These are phyloP conservation scores for Festucalex cinctus DNA, from an alignment of 2,113 vertebrate genomes.

Conservation along the genomic window DNA sequence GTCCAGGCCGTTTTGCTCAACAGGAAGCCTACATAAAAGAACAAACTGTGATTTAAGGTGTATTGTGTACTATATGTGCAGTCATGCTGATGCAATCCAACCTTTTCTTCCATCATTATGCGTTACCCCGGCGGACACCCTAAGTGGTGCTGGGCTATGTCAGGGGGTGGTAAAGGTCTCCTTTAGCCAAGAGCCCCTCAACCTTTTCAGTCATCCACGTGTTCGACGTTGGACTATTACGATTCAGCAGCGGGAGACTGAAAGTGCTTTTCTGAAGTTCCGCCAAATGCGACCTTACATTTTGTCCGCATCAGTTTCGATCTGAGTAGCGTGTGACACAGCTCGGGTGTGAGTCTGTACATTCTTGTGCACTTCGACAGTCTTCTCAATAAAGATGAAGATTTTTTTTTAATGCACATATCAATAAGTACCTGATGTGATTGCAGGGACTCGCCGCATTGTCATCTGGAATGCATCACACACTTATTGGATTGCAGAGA, in stretches of 20 bases:
- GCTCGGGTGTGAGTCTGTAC: slow-evolving; percentile 29
- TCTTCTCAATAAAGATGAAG: slow-evolving; percentile 44
- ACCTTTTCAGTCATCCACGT: slow-evolving; percentile 28
- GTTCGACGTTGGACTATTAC: slow-evolving; percentile 11
- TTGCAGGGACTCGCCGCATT: not conserved
- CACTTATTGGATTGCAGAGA: slow-evolving; percentile 31
- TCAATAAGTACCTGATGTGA: slow-evolving; percentile 10
- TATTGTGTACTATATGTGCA: not conserved
- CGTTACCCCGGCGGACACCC: not conserved
- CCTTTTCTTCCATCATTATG: slow-evolving; percentile 16
- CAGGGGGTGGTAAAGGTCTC: slow-evolving; percentile 38
- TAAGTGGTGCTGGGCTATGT: slow-evolving; percentile 5
- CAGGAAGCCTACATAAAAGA: not conserved
- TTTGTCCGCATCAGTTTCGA: slow-evolving; percentile 16
- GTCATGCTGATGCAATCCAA: slow-evolving; percentile 5
- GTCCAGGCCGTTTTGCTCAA: not conserved
- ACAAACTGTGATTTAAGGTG: not conserved
- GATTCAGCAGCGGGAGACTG: slow-evolving; percentile 10
- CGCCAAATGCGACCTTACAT: slow-evolving; percentile 35
- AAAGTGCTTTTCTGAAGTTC: slow-evolving; percentile 34
- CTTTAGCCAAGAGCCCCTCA: slow-evolving; percentile 27
- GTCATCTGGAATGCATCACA: not conserved
- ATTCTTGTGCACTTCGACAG: slow-evolving; percentile 42
- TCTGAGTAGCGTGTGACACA: slow-evolving; percentile 40
- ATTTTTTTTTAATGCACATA: slow-evolving; percentile 47